A percentile compares a stretch with the other conserved stretches of the same genome.
Evolutionary conservation across 2,888 invertebrate species (phyloP).

Genomic region (Vanessa cardui): DNA sequence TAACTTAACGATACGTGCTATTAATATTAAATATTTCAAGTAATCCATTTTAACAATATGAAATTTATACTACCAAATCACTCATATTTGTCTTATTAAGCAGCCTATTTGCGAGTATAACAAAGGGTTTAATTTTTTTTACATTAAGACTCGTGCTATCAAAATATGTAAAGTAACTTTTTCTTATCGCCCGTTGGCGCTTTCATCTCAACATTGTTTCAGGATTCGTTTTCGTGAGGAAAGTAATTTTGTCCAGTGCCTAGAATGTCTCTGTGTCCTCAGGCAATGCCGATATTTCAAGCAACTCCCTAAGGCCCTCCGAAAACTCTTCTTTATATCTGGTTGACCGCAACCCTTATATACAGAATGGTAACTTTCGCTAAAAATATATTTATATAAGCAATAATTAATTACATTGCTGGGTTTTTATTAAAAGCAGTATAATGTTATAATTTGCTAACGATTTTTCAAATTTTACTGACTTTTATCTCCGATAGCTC

Average conservation of each 20-base stretch:
- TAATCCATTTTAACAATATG: too few species aligned
- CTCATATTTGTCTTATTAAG: too few species aligned
- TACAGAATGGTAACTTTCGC: conserved; percentile 14
- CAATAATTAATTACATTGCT: background rate
- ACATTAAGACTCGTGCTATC: background rate
- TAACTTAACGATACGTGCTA: too few species aligned
- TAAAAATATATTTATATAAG: conserved; percentile 1
- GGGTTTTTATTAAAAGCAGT: too few species aligned
- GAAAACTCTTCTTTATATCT: conserved; percentile 24
- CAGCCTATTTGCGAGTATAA: too few species aligned
- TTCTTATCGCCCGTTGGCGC: conserved; percentile 44
- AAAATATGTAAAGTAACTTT: conserved; percentile 15
- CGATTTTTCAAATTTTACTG: background rate
- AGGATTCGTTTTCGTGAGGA: conserved; percentile 23
- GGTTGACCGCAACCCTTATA: conserved; percentile 21
- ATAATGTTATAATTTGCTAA: too few species aligned
- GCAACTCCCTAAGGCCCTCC: conserved; percentile 15
- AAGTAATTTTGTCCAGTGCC: conserved; percentile 31
- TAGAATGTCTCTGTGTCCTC: conserved; percentile 25
- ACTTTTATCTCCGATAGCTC: too few species aligned
- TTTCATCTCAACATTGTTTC: conserved; percentile 25
- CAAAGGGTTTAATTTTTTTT: background rate
- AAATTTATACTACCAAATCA: too few species aligned
- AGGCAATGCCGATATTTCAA: conserved; percentile 35
- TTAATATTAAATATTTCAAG: too few species aligned